phyloP scores from a whole-genome alignment of 2,113 vertebrate species.

The Tonatia bakeri region DNA sequence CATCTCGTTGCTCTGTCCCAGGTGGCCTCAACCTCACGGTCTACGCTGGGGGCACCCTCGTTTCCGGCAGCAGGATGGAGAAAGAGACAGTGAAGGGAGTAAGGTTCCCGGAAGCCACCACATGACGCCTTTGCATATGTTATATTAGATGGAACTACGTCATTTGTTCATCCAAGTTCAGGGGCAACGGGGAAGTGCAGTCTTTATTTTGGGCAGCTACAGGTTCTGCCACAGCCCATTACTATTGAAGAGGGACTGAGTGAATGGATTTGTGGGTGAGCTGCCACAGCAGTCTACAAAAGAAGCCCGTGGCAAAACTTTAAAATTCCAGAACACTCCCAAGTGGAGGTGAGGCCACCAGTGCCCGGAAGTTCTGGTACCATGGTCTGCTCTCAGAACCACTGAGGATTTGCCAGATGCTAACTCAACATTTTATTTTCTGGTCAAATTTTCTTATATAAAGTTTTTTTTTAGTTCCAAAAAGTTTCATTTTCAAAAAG shows the following conservation, averaged over 20 bases:
- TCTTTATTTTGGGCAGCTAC: not conserved
- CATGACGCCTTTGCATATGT: not conserved
- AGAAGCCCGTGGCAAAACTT: not conserved
- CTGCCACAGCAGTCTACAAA: not conserved
- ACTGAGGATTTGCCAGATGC: not conserved
- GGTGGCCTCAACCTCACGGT: not conserved
- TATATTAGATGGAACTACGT: not conserved
- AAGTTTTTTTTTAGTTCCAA: not conserved
- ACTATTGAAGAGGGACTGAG: not conserved
- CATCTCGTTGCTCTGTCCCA: not conserved
- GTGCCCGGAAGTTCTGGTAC: not conserved
- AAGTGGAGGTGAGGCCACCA: not conserved
- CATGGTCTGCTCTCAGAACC: not conserved
- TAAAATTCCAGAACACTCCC: not conserved
- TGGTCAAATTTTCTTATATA: not conserved
- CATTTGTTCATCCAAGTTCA: fast-evolving
- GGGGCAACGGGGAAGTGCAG: not conserved
- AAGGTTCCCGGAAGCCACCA: not conserved
- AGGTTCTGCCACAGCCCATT: not conserved
- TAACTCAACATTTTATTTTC: not conserved
- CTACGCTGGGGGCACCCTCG: too few species aligned
- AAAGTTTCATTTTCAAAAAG: not conserved
- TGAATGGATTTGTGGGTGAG: not conserved
- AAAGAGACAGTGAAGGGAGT: not conserved
- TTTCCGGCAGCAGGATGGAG: not conserved